A percentile compares a stretch with the other conserved stretches of the same genome.
Conservation (phyloP, 2,888 invertebrate genomes). For the Meliscaeva auricollis region DNA sequence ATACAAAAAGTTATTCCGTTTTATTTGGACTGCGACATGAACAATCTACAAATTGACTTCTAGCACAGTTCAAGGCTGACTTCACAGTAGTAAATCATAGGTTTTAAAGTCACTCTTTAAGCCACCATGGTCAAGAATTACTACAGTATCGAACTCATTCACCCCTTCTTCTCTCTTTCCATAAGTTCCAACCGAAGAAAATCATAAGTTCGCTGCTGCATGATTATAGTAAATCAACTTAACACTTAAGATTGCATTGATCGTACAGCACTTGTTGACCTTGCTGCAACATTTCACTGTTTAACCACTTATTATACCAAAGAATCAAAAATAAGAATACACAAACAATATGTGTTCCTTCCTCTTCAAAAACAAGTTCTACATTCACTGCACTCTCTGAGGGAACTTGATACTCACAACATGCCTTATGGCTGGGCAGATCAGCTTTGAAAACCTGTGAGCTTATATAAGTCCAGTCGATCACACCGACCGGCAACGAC, state of each 20-base stretch:
- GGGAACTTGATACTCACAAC: constrained; percentile 26
- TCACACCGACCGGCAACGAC: constrained; percentile 13
- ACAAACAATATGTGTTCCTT: constrained; percentile 20
- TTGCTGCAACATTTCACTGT: constrained; percentile 57
- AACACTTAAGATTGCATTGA: constrained; percentile 59
- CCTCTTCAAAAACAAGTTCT: constrained; percentile 30
- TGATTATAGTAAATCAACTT: constrained; percentile 44
- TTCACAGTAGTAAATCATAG: constrained; percentile 4
- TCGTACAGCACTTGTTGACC: constrained; percentile 70
- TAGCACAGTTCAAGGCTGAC: constrained; percentile 24
- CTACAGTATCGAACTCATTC: not conserved
- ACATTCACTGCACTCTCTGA: not conserved
- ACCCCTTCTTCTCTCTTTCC: not conserved
- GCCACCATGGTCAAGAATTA: constrained; percentile 16
- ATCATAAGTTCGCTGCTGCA: constrained; percentile 14
- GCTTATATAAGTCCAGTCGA: constrained; percentile 27
- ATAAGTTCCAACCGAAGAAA: not conserved
- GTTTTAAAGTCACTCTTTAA: not conserved
- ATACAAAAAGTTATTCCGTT: not conserved
- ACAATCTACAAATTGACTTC: not conserved
- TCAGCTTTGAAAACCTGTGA: constrained; percentile 7
- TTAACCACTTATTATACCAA: constrained; percentile 13
- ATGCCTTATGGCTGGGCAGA: not conserved
- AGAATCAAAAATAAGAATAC: constrained; percentile 4
- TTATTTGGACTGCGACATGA: constrained; percentile 4